Base-by-base conservation (phyloP, 2,113 vertebrate genomes). In the Hymenochirus boettgeri region DNA sequence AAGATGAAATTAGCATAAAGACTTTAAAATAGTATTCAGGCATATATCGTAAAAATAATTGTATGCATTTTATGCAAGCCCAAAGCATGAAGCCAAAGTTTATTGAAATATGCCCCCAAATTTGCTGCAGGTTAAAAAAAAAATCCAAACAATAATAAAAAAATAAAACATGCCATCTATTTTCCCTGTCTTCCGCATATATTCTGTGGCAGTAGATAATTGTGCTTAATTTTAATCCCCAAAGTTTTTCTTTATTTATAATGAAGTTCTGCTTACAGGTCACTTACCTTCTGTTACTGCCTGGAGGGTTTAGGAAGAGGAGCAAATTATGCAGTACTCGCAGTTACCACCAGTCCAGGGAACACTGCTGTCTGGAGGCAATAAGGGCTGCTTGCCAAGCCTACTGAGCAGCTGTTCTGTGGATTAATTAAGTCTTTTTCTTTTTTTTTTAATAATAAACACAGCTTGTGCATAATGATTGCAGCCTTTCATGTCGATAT, bases 391-490 rank as follows among this genome's bases (percentile, higher is more conserved):
- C 35, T 62, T 52, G 72, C 74, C 75, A 69, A 51, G 35, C 26
- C 23, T 21, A 22, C 25, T 22, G 71, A 57, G 74, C 78, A 75
- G 76, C 75, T 76, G 75, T 65, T 71, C 25, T n/a, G 25, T 19
- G 27, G 57, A 64, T 72, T 76, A 76, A 77, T 79, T 75, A 74
- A 75, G 58, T 31, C 15, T 58, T 54, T 71, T 52, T 57, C 33
- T 54, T 52, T 58, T 23, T 37, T 42, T 39, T 15, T 64, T 63
- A 61, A 66, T 72, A 70, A 74, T 73, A 71, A 79, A 73, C 64
- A 62, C 57, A 62, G 70, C 47, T 75, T 62, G 65, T 61, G 73
- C 70, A 54, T 73, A 65, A 71, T 71, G 56, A 72, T 64, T 65
- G 60, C 48, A 66, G 42, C 52, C 24, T 64, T 67, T 62, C 56